Conservation (phyloP, 2,888 invertebrate genomes). For the Anarsia innoxiella region DNA sequence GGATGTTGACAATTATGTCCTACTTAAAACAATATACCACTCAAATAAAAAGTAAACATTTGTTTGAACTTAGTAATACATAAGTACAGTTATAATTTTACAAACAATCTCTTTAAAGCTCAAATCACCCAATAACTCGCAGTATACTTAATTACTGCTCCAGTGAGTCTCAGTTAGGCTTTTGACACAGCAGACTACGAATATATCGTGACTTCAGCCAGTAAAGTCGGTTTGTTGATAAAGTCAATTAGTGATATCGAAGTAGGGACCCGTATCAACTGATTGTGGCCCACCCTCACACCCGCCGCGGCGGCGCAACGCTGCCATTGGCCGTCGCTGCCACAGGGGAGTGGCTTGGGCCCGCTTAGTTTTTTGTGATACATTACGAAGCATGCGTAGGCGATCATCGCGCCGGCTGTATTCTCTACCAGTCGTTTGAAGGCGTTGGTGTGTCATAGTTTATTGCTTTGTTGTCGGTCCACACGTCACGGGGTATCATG, state of each 20-base stretch:
- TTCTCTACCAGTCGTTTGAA: slow-evolving; percentile 70
- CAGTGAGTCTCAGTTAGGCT: slow-evolving; percentile 67
- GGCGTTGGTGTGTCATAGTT: slow-evolving; percentile 71
- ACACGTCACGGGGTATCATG: slow-evolving; percentile 53
- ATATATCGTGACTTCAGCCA: slow-evolving; percentile 72
- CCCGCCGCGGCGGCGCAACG: slow-evolving; percentile 42
- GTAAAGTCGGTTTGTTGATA: slow-evolving; percentile 75
- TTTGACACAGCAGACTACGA: slow-evolving; percentile 71
- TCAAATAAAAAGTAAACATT: no score
- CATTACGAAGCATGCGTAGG: slow-evolving; percentile 60
- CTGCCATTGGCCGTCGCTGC: slow-evolving; percentile 56
- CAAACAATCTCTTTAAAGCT: slow-evolving; percentile 15
- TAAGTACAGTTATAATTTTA: not conserved
- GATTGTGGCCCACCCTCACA: slow-evolving; percentile 64
- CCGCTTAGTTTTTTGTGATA: slow-evolving; percentile 61
- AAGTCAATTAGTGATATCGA: slow-evolving; percentile 74
- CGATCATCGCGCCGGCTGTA: slow-evolving; percentile 54
- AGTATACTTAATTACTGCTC: slow-evolving; percentile 62
- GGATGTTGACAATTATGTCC: no score
- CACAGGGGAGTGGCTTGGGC: slow-evolving; percentile 60
- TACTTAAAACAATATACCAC: no score
- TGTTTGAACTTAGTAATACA: not conserved
- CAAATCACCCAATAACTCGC: slow-evolving; percentile 58
- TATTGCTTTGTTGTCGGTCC: slow-evolving; percentile 56
- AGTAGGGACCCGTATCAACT: slow-evolving; percentile 68